Conservation (phyloP, 1,140 invertebrate species). For the Drosophila eugracilis region DNA sequence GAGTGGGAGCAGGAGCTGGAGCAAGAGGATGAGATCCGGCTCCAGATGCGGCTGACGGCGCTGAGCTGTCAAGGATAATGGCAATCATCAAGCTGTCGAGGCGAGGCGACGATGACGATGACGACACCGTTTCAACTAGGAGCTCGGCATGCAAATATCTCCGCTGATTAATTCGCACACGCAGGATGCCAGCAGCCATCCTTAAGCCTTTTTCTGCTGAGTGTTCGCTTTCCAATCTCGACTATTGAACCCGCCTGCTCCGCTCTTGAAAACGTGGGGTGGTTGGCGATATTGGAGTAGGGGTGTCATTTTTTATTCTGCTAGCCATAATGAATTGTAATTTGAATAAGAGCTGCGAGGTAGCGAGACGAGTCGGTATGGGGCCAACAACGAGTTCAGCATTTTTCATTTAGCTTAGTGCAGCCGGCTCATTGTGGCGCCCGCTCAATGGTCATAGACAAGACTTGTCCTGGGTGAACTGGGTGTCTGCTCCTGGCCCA, state of each 20-base stretch:
- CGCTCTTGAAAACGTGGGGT: slow-evolving; percentile 16
- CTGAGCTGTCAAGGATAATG: slow-evolving; percentile 62
- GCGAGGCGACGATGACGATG: slow-evolving; percentile 71
- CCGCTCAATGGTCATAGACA: slow-evolving; percentile 55
- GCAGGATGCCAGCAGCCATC: slow-evolving; percentile 62
- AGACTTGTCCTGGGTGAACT: slow-evolving; percentile 30
- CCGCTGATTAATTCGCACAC: slow-evolving; percentile 80
- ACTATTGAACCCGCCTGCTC: slow-evolving; percentile 64
- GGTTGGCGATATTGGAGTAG: slow-evolving; percentile 11
- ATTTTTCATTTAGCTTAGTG: slow-evolving; percentile 80
- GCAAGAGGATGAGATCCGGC: slow-evolving; percentile 14
- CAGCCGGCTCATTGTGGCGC: slow-evolving; percentile 59
- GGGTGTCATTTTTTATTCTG: slow-evolving; percentile 53
- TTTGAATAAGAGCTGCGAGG: slow-evolving; percentile 70
- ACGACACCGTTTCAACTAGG: slow-evolving; percentile 64
- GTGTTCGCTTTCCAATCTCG: slow-evolving; percentile 77
- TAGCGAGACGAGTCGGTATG: slow-evolving; percentile 28
- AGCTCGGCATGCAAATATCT: slow-evolving; percentile 72
- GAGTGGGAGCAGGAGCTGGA: neutral
- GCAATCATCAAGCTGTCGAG: slow-evolving; percentile 63
- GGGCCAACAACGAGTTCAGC: slow-evolving; percentile 42
- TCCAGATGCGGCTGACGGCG: slow-evolving; percentile 33
- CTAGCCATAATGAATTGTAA: slow-evolving; percentile 77
- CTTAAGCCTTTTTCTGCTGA: slow-evolving; percentile 81
- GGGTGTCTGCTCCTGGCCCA: slow-evolving; percentile 21